These are phyloP conservation scores for Tinea trinotella DNA, from an alignment of 2,888 invertebrate species.

Conservation along the genomic window DNA sequence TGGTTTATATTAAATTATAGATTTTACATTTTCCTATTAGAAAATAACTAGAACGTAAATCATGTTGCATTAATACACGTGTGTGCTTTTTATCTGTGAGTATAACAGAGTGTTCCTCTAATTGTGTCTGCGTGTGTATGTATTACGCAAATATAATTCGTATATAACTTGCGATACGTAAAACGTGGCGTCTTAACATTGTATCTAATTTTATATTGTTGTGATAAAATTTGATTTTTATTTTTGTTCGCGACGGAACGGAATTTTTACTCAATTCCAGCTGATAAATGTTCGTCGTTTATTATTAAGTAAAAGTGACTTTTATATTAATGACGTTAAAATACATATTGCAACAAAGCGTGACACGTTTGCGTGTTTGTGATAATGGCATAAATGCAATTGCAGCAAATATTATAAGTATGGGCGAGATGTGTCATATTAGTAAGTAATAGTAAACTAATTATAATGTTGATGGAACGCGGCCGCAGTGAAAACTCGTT, in stretches of 20 bases:
- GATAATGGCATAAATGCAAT: too few species aligned
- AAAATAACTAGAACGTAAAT: too few species aligned
- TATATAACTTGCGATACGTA: neutral
- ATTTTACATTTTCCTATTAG: too few species aligned
- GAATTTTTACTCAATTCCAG: neutral
- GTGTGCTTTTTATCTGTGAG: too few species aligned
- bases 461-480: neutral
- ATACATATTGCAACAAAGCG: too few species aligned
- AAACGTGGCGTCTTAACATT: slow-evolving; percentile 3
- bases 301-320: too few species aligned
- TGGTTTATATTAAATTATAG: too few species aligned
- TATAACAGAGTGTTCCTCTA: neutral
- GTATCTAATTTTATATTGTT: neutral
- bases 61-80: too few species aligned
- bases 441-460: neutral
- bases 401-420: too few species aligned
- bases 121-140: neutral
- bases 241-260: neutral
- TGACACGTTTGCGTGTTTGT: too few species aligned
- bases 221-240: neutral
- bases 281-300: neutral
- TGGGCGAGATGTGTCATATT: neutral
- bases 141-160: slow-evolving; percentile 10
- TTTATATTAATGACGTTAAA: too few species aligned
- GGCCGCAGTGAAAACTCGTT: slow-evolving; percentile 51